phyloP scores from a whole-genome alignment of 2,888 invertebrate genomes.

The Augochlorella aurata region DNA sequence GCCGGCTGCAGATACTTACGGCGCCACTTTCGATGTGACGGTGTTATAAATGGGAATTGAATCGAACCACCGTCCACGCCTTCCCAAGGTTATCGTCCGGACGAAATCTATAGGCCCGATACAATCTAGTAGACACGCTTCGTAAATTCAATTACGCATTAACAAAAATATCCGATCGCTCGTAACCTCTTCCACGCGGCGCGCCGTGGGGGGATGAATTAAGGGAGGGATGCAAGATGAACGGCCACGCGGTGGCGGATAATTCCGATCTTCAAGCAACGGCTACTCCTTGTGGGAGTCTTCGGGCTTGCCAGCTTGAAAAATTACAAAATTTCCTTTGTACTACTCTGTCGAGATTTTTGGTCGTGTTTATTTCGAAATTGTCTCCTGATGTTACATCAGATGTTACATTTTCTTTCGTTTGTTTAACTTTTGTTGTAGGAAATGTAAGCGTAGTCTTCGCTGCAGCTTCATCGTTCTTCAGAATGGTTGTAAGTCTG shows the following conservation, averaged over 20 bases:
- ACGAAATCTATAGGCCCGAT: slow-evolving; percentile 73
- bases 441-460: too few species aligned
- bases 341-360: too few species aligned
- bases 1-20: slow-evolving; percentile 67
- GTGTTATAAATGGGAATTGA: slow-evolving; percentile 77
- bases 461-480: too few species aligned
- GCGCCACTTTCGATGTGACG: slow-evolving; percentile 71
- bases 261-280: slow-evolving; percentile 60
- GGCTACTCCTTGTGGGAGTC: slow-evolving; percentile 26
- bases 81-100: slow-evolving; percentile 73
- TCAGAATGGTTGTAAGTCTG: too few species aligned
- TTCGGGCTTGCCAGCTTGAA: too few species aligned
- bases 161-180: slow-evolving; percentile 68
- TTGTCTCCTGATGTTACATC: too few species aligned
- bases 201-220: slow-evolving; percentile 43
- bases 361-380: too few species aligned
- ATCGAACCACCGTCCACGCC: slow-evolving; percentile 75
- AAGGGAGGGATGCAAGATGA: slow-evolving; percentile 59
- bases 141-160: slow-evolving; percentile 79
- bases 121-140: slow-evolving; percentile 76
- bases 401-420: too few species aligned
- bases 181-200: background rate
- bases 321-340: too few species aligned
- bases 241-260: slow-evolving; percentile 63
- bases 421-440: too few species aligned